These are phyloP conservation scores for Liasis olivaceus DNA, from an alignment of 2,797 vertebrate species.

Conservation along the genomic window DNA sequence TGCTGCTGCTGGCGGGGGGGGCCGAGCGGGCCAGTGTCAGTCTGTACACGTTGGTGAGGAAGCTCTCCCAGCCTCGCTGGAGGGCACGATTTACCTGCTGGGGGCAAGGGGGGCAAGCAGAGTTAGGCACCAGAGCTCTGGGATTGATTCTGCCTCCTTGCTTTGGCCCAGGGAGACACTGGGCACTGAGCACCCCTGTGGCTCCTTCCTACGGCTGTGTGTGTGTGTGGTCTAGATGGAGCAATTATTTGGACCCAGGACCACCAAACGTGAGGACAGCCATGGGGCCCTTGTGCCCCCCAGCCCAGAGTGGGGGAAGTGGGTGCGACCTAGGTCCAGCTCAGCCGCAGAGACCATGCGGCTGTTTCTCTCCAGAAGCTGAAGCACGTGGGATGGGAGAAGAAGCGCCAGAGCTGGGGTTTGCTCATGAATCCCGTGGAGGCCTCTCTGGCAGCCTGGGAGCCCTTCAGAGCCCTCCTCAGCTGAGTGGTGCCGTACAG, in stretches of 20 bases:
- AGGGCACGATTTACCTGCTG: slow-evolving; percentile 78
- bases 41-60: slow-evolving; percentile 79
- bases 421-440: neutral
- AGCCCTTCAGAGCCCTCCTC: neutral
- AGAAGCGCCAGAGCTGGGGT: neutral
- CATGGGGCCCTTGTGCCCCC: neutral
- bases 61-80: slow-evolving; percentile 79
- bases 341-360: neutral
- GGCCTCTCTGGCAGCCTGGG: neutral
- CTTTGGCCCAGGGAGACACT: neutral
- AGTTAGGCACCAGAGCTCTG: neutral
- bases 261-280: neutral
- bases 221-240: neutral
- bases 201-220: neutral
- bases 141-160: too few species aligned
- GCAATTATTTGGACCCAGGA: neutral
- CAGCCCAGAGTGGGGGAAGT: neutral
- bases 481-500: neutral
- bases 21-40: slow-evolving; percentile 71
- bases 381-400: neutral
- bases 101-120: neutral
- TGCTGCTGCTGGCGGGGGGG: neutral
- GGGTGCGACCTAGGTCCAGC: neutral
- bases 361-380: neutral
- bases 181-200: too few species aligned